Evolutionary conservation across 1,140 invertebrate species (phyloP).

Genomic region (Kradibia gibbosae): DNA sequence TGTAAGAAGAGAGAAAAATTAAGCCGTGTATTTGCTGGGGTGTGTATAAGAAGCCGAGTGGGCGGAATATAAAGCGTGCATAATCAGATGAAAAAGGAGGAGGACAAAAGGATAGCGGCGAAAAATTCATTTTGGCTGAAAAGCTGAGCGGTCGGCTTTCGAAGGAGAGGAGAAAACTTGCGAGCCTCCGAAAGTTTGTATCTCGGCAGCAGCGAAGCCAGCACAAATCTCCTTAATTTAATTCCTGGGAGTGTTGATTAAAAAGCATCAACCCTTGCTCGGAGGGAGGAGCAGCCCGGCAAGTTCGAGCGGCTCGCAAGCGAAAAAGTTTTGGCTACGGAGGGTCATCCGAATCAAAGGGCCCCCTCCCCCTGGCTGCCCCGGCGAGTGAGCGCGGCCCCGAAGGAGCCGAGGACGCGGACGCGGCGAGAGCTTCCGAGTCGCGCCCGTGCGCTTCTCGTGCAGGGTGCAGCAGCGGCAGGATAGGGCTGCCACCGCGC

Average conservation of each 20-base stretch:
- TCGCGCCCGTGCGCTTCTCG: too few species aligned
- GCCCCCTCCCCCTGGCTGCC: background rate
- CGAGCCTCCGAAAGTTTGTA: conserved; percentile 36
- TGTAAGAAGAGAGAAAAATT: too few species aligned
- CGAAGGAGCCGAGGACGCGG: background rate
- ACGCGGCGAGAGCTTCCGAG: background rate
- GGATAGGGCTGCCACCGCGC: background rate
- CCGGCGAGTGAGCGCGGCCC: too few species aligned
- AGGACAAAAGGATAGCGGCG: background rate
- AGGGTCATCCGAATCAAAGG: conserved; percentile 27
- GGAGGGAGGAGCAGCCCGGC: too few species aligned
- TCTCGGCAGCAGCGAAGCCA: background rate
- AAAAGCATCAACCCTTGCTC: conserved; percentile 48
- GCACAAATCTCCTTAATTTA: conserved; percentile 49
- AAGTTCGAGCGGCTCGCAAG: background rate
- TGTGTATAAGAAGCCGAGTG: too few species aligned
- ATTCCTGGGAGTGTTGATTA: conserved; percentile 48
- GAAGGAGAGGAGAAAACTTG: conserved; percentile 43
- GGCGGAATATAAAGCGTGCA: background rate
- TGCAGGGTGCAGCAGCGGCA: conserved; percentile 4
- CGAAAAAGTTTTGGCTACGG: conserved; percentile 8
- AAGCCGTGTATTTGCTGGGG: too few species aligned
- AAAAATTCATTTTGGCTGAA: conserved; percentile 19
- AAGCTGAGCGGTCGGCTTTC: background rate
- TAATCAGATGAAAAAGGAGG: conserved; percentile 6